Evolutionary conservation across 30 jellyfish, hydroid and myxozoan genomes (phyloP).

Genomic region (Pseudorhiza aurosa): DNA sequence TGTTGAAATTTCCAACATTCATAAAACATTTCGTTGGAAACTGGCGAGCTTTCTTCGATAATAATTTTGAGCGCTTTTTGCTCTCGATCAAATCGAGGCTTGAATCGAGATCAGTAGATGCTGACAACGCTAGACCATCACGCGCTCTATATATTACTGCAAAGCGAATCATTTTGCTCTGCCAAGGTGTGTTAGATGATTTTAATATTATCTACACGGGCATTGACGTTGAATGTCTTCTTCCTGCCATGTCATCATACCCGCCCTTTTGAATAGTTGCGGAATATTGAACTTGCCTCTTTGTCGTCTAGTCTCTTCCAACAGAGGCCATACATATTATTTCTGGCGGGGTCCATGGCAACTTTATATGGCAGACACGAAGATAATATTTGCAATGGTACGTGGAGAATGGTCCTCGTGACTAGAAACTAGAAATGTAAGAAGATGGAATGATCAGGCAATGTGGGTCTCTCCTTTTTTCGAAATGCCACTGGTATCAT

Average conservation of each 20-base stretch:
- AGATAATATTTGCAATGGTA: too few species aligned
- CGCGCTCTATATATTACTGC: conserved; percentile 86
- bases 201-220: neutral
- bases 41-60: conserved; percentile 84
- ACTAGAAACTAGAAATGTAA: too few species aligned
- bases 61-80: conserved; percentile 73
- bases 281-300: neutral
- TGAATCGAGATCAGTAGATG: conserved; percentile 91
- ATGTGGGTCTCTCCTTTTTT: too few species aligned
- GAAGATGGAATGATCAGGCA: too few species aligned
- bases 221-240: neutral
- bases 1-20: conserved; percentile 76
- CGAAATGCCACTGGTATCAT: too few species aligned
- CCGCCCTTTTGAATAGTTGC: neutral
- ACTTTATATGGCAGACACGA: conserved; percentile 1
- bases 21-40: conserved; percentile 85
- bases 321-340: neutral
- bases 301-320: neutral
- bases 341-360: neutral
- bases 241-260: neutral
- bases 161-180: conserved; percentile 89
- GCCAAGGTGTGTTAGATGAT: neutral
- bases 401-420: too few species aligned
- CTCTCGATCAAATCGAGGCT: conserved; percentile 93
- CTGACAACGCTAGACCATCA: conserved; percentile 97